phyloP scores from a whole-genome alignment of 2,797 vertebrate genomes.

The Pipistrellus nathusii region DNA sequence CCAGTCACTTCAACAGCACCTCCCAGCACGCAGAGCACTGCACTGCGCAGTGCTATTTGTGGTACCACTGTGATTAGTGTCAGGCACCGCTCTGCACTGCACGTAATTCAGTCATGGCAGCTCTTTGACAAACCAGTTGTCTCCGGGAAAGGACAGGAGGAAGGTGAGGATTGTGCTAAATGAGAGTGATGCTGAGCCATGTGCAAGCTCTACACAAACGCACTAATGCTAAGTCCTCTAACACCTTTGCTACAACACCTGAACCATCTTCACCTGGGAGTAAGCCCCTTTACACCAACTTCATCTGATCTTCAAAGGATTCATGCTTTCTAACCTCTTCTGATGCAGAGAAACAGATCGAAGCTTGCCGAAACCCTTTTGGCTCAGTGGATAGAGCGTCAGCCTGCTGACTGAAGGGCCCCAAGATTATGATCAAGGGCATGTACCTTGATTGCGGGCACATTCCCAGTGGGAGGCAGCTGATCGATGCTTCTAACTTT shows the following conservation, averaged over 20 bases:
- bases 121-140: background rate
- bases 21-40: background rate
- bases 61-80: fast-evolving
- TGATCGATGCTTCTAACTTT: too few species aligned
- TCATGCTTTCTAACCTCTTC: background rate
- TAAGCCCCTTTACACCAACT: background rate
- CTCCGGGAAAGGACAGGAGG: background rate
- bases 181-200: background rate
- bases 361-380: background rate
- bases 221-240: background rate
- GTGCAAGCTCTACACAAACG: background rate
- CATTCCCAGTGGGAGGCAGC: too few species aligned
- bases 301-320: background rate
- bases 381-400: too few species aligned
- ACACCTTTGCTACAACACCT: background rate
- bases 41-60: background rate
- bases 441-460: too few species aligned
- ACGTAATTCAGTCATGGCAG: background rate
- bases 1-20: background rate
- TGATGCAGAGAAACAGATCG: background rate
- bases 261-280: background rate
- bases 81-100: background rate
- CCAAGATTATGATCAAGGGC: too few species aligned
- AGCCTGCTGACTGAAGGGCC: too few species aligned
- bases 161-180: background rate